Percentiles rank a stretch among this genome's conserved stretches.
These are phyloP conservation scores for Nesogale talazaci DNA, from an alignment of 2,113 vertebrate genomes.

Conservation along the genomic window DNA sequence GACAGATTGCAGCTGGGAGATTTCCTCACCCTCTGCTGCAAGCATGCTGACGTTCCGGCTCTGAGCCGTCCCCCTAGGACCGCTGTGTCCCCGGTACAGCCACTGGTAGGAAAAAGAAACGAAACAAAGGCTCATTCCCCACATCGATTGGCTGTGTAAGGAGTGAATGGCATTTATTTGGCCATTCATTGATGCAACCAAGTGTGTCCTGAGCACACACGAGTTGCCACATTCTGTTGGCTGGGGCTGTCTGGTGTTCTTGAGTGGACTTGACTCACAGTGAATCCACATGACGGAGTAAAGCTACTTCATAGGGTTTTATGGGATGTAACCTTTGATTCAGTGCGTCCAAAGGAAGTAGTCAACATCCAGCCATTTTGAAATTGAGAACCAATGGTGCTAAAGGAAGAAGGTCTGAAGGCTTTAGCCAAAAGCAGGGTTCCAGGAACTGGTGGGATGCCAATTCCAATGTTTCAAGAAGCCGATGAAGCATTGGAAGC, in stretches of 20 bases:
- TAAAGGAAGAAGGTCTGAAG: no score
- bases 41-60: background rate
- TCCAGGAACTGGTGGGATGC: no score
- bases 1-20: background rate
- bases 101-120: background rate
- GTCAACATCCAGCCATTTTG: no score
- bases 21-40: conserved; percentile 7
- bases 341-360: no score
- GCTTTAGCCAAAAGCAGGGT: no score
- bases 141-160: background rate
- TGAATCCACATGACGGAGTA: background rate
- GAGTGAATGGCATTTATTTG: background rate
- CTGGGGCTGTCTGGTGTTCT: background rate
- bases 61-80: background rate
- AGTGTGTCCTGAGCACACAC: background rate
- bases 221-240: background rate
- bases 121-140: background rate
- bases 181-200: background rate
- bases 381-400: no score
- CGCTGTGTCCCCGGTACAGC: background rate
- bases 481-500: no score
- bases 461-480: no score
- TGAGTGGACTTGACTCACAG: background rate
- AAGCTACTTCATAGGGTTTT: background rate
- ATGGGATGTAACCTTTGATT: background rate